phyloP scores from a whole-genome alignment of 2,113 vertebrate species.

The Butorides virescens region DNA sequence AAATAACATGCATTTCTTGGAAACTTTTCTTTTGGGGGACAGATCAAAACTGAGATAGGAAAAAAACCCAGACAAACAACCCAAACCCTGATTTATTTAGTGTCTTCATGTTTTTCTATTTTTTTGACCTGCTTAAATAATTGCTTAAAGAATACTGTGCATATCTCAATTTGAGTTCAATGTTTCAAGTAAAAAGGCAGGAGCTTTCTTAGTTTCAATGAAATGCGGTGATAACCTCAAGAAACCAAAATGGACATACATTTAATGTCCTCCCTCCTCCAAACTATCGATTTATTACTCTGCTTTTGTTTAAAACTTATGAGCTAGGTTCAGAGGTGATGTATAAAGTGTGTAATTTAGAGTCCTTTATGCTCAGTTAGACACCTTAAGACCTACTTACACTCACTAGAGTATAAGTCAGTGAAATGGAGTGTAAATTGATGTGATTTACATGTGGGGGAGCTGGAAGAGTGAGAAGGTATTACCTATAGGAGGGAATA shows the following conservation, averaged over 20 bases:
- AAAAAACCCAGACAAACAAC: background rate
- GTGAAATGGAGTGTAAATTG: constrained; percentile 49
- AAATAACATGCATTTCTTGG: background rate
- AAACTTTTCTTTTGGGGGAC: background rate
- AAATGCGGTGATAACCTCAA: background rate
- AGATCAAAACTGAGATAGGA: background rate
- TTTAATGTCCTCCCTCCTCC: background rate
- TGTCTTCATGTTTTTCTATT: background rate
- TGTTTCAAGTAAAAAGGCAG: background rate
- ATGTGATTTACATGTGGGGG: constrained; percentile 36
- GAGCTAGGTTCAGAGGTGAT: constrained; percentile 47
- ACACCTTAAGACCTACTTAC: constrained; percentile 43
- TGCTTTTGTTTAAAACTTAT: constrained; percentile 37
- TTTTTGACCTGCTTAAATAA: background rate
- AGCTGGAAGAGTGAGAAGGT: background rate
- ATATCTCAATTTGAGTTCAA: background rate
- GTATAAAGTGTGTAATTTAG: constrained; percentile 16
- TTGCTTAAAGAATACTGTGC: background rate
- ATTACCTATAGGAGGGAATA: background rate
- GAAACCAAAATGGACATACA: constrained; percentile 11
- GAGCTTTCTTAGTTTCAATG: constrained; percentile 15
- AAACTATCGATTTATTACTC: background rate
- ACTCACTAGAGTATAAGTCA: constrained; percentile 35
- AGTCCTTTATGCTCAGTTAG: constrained; percentile 45
- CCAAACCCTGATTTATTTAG: background rate